A percentile compares a stretch with the other conserved stretches of the same genome.
These are phyloP conservation scores for Stegostoma tigrinum DNA, from an alignment of 2,113 vertebrate species.

Conservation along the genomic window DNA sequence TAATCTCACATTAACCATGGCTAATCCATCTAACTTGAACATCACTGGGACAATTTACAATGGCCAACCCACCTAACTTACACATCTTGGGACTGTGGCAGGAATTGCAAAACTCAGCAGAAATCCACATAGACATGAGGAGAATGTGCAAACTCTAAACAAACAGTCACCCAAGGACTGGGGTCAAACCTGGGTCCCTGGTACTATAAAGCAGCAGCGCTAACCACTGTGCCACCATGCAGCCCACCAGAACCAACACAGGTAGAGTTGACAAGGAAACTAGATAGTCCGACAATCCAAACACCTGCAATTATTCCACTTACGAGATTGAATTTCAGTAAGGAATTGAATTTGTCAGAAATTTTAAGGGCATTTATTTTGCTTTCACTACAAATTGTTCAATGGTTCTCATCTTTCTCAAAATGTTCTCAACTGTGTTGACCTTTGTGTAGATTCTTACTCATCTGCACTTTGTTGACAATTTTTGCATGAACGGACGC, in stretches of 20 bases:
- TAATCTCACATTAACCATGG: too few species aligned
- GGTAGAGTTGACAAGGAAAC: background rate
- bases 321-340: background rate
- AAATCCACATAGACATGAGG: too few species aligned
- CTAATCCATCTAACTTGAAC: too few species aligned
- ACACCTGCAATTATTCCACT: background rate
- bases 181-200: too few species aligned
- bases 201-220: too few species aligned
- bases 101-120: too few species aligned
- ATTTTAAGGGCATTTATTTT: background rate
- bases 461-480: background rate
- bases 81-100: too few species aligned
- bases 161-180: too few species aligned
- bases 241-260: background rate
- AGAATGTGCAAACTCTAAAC: too few species aligned
- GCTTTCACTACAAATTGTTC: background rate
- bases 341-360: background rate
- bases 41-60: too few species aligned
- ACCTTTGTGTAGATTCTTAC: background rate
- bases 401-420: background rate
- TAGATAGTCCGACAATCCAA: background rate
- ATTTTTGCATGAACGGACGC: background rate
- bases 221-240: too few species aligned
- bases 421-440: background rate
- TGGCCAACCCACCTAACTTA: too few species aligned